Evolutionary conservation across 2,797 vertebrate genomes (phyloP), one percentile per base, ranked within the genome.

Genomic region (Pseudocheirus occidentalis): DNA sequence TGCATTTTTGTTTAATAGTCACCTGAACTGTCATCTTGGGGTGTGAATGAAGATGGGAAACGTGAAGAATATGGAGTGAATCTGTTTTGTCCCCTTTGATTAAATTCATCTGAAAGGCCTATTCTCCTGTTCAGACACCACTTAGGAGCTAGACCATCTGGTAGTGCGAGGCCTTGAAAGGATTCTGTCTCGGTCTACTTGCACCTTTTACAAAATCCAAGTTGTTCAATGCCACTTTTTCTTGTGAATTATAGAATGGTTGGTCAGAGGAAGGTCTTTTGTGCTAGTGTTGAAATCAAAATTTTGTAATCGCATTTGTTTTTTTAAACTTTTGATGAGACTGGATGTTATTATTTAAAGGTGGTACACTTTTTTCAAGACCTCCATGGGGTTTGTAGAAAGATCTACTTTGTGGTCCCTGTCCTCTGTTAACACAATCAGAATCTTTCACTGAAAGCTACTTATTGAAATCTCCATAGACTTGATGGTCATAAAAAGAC

Each of bases 131-230:
- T 73, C 62, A n/a, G 40, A 73, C 7, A 18, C 16, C n/a, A 21
- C n/a, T 73, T 13, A 73, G n/a, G 34, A 73, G 16, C 40, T n/a
- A 7, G 62, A n/a, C 14, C 96, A 81, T 52, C 5, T 0, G 90
- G 93, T 94, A 94, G 58, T 94, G 92, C 91, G 95, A 95, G 96
- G 94, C 97, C 96, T 73, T 62, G 94, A 96, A 97, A 98, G 97
- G 50, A 91, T 95, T 96, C 92, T 91, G 91, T 91, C 95, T 98
- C 94, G 97, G 97, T 97, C 96, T 57, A 0, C 93, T 96, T 14
- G 95, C 95, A 93, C 97, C 95, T 93, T 97, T 96, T 95, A 91
- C 57, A 96, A 98, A 98, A 97, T 97, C 96, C 73, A 98, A 97
- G 55, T 97, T 96, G 95, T 98, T 93, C 59, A 95, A 91, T 29